Conservation (phyloP, 2,888 invertebrate species). For the Drosophila picticornis region DNA sequence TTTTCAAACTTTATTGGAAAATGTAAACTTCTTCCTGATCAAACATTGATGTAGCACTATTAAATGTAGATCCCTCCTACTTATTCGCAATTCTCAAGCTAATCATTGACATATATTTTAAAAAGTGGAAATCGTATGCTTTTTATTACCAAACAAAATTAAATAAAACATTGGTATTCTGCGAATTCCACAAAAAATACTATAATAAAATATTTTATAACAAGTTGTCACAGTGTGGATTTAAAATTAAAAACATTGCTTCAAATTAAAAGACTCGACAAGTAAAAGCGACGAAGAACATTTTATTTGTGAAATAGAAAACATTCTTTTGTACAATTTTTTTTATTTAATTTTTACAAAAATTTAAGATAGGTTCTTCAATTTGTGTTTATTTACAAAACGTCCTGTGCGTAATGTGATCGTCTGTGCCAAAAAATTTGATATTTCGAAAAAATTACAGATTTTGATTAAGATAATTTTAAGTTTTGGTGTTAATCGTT, state of each 20-base stretch:
- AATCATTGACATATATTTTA: background rate
- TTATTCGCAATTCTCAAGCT: background rate
- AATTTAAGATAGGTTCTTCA: background rate
- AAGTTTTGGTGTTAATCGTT: background rate
- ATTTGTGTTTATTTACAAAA: background rate
- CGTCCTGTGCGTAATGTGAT: background rate
- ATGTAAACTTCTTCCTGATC: accelerated
- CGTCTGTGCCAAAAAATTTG: background rate
- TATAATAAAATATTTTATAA: background rate
- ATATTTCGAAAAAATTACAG: background rate
- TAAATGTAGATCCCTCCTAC: background rate
- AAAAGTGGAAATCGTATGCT: background rate
- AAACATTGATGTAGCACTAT: background rate
- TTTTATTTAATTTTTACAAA: background rate
- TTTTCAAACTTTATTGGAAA: background rate
- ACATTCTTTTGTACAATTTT: background rate
- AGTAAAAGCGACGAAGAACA: background rate
- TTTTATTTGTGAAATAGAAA: background rate
- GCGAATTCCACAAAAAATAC: background rate
- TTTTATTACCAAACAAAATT: background rate
- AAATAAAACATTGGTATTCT: background rate
- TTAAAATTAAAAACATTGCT: background rate
- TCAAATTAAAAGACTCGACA: background rate
- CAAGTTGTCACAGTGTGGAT: background rate
- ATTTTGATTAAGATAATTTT: background rate